Base-by-base conservation (phyloP, 2,797 vertebrate genomes). In the Halcyon chelicuti region DNA sequence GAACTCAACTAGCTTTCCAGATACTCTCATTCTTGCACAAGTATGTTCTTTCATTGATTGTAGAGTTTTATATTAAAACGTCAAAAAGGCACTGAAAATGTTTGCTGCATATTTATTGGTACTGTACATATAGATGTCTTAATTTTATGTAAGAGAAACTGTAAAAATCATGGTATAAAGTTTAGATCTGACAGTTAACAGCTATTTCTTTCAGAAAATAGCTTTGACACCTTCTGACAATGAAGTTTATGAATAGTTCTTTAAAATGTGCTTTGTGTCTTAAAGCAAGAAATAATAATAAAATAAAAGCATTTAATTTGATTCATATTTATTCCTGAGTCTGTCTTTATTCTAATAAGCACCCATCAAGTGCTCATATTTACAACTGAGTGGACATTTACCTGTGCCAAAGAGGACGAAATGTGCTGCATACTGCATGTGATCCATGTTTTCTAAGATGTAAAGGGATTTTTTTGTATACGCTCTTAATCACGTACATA, bases 41-140 rank as follows among this genome's bases (percentile, higher is more conserved):
- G 96, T 46, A 18, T 29, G 60, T 71, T 79, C 91, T 96, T 93
- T 90, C 66, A 87, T 8, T 82, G 74, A 70, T 85, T 85, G 95
- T 96, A 95, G 35, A 97, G 96, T 98, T 98, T 98, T 97, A 97
- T 97, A 97, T 98, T 97, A 98, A 98, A 98, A 98, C 80, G 33
- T 96, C 78, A 82, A 42, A 89, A 89, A 66, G 37, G 52, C 93
- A 90, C 90, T 96, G 97, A 97, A 96, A 97, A 42, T 94, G 61
- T 96, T 97, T 97, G 94, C 84, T 97, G 92, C 93, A 67, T 98
- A 94, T 96, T 96, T 92, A 97, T 96, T 94, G 82, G 75, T 83
- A 74, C 57, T 90, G 82, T 94, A 94, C 51, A 77, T 92, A 96
- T 8, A 94, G 79, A 72, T 83, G 75, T 90, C 84, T 90, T 82